These are phyloP conservation scores for Erythrocebus patas DNA, from an alignment of 2,113 vertebrate genomes.

Conservation along the genomic window DNA sequence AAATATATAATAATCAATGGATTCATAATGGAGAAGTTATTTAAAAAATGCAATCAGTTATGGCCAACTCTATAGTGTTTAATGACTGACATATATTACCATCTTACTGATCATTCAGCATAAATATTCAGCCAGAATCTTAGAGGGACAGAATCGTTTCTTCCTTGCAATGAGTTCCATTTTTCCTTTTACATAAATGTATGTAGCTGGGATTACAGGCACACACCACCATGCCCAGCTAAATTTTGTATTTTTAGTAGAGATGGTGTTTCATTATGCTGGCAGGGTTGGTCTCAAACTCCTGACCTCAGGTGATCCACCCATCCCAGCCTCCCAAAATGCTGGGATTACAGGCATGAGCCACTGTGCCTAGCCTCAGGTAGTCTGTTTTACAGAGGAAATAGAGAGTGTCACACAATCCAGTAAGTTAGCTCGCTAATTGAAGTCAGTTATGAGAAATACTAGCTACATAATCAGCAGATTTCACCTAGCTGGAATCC, in stretches of 20 bases:
- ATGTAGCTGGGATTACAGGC: no score
- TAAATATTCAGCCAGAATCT: not conserved
- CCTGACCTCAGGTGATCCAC: no score
- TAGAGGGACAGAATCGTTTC: not conserved
- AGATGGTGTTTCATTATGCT: no score
- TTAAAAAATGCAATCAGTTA: not conserved
- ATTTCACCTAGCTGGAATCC: not conserved
- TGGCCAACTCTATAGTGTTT: not conserved
- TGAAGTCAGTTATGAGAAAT: not conserved
- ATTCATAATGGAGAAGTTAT: constrained; percentile 11
- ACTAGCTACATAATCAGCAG: not conserved
- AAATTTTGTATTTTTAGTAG: no score
- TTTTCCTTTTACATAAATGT: not conserved
- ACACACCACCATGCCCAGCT: no score
- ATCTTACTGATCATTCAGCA: constrained; percentile 46
- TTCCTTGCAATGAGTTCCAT: not conserved
- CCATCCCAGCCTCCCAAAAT: no score
- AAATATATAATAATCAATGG: constrained; percentile 20
- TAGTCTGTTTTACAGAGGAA: not conserved
- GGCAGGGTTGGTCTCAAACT: no score
- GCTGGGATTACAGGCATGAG: no score
- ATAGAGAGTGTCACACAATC: not conserved
- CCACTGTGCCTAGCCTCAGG: not conserved
- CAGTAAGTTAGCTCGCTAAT: not conserved
- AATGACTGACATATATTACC: not conserved